phyloP scores from a whole-genome alignment of 1,140 invertebrate genomes.

The Tetragnatha versicolor region DNA sequence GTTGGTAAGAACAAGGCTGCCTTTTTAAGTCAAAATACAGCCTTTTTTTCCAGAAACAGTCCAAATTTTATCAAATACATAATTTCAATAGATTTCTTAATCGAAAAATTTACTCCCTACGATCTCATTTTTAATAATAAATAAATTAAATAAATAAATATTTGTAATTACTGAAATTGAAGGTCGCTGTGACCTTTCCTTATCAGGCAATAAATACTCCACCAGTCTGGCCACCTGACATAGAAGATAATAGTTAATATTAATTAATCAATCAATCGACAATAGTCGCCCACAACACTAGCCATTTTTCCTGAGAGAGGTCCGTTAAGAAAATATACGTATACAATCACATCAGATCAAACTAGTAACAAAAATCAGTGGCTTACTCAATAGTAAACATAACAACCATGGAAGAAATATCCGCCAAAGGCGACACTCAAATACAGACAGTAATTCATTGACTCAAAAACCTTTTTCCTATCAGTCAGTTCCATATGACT shows the following conservation, averaged over 20 bases:
- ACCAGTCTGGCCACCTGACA: no score
- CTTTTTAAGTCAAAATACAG: no score
- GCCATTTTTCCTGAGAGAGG: not conserved
- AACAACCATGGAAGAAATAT: not conserved
- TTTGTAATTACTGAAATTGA: not conserved
- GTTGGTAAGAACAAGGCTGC: no score
- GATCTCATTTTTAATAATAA: no score
- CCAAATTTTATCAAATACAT: no score
- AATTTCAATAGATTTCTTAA: no score
- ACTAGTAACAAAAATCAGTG: not conserved
- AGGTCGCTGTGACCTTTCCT: no score
- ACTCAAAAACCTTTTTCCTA: not conserved
- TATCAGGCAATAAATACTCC: no score
- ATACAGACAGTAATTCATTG: not conserved
- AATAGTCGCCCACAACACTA: not conserved
- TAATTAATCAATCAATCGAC: no score
- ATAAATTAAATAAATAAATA: not conserved
- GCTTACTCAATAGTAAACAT: not conserved
- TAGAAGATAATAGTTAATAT: no score
- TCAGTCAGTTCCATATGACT: slow-evolving; percentile 50
- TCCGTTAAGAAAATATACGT: not conserved
- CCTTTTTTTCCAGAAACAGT: no score
- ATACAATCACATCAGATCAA: not conserved
- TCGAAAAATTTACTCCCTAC: no score
- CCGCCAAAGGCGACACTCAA: not conserved